phyloP scores from a whole-genome alignment of 2,113 vertebrate genomes.

The Nycticorax nycticorax region DNA sequence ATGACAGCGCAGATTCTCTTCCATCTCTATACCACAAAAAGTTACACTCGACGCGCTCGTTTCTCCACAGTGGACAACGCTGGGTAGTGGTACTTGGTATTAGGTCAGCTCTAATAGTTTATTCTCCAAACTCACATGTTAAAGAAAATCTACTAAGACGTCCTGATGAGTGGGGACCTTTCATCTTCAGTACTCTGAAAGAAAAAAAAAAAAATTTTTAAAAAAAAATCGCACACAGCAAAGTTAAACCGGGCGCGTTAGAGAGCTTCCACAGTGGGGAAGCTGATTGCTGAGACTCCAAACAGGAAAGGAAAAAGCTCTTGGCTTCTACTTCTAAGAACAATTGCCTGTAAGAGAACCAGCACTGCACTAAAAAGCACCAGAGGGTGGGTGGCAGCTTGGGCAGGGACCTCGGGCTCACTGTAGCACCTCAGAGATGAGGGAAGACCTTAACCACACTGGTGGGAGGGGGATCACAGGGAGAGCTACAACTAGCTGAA shows the following conservation, averaged over 20 bases:
- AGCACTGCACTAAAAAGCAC: neutral
- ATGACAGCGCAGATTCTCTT: neutral
- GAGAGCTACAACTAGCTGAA: neutral
- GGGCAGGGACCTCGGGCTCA: neutral
- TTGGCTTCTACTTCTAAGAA: neutral
- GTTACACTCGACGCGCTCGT: neutral
- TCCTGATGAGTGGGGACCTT: conserved; percentile 76
- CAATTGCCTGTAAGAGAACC: neutral
- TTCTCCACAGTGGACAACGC: neutral
- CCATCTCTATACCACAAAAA: neutral
- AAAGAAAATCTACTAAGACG: conserved; percentile 47
- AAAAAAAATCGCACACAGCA: neutral
- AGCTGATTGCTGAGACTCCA: neutral
- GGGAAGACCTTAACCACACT: neutral
- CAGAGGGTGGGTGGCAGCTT: neutral
- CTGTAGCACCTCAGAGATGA: neutral
- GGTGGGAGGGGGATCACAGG: neutral
- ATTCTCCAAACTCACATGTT: neutral
- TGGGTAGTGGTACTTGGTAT: neutral
- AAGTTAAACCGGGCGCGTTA: neutral
- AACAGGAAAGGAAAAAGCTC: neutral
- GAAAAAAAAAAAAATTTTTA: neutral
- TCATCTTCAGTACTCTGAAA: conserved; percentile 75
- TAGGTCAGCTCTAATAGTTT: conserved; percentile 23
- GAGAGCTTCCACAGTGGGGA: neutral